These are phyloP conservation scores for Oligia fasciuncula DNA, from an alignment of 2,888 invertebrate species.

Conservation along the genomic window DNA sequence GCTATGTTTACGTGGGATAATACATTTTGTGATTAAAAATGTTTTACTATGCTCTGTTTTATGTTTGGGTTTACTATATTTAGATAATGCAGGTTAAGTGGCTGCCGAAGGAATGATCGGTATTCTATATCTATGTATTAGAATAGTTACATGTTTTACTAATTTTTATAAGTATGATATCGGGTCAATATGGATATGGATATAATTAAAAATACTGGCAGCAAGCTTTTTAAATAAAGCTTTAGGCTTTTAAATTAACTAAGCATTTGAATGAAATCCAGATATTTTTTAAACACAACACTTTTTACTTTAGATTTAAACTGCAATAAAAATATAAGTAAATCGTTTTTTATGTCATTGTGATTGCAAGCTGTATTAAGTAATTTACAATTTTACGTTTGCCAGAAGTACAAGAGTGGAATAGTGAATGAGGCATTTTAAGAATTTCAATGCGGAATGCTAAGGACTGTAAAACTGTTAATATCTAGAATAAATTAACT, in stretches of 20 bases:
- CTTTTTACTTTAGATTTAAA: background rate
- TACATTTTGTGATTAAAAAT: slow-evolving; percentile 75
- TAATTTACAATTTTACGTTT: background rate
- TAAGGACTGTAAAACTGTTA: slow-evolving; percentile 47
- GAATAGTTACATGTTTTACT: slow-evolving; percentile 47
- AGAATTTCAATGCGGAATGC: slow-evolving; percentile 33
- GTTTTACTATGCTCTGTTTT: slow-evolving; percentile 70
- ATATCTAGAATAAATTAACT: slow-evolving; percentile 51
- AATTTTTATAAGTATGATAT: slow-evolving; percentile 48
- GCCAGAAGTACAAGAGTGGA: background rate
- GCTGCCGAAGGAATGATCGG: slow-evolving; percentile 33
- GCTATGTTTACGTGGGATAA: slow-evolving; percentile 76
- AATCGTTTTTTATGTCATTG: too few relatives aligned
- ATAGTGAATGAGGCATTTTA: slow-evolving; percentile 35
- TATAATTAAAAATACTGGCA: slow-evolving; percentile 7
- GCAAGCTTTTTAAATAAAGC: background rate
- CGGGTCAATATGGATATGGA: slow-evolving; percentile 10
- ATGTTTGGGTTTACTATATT: slow-evolving; percentile 62
- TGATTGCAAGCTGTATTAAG: background rate
- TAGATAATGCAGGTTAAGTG: slow-evolving; percentile 63
- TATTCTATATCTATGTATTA: slow-evolving; percentile 44
- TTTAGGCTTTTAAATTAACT: background rate
- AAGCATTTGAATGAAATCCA: background rate
- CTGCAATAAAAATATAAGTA: background rate
- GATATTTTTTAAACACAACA: background rate